Evolutionary conservation across 1,140 invertebrate genomes (phyloP).

Genomic region (Gonatopus flavifemur): DNA sequence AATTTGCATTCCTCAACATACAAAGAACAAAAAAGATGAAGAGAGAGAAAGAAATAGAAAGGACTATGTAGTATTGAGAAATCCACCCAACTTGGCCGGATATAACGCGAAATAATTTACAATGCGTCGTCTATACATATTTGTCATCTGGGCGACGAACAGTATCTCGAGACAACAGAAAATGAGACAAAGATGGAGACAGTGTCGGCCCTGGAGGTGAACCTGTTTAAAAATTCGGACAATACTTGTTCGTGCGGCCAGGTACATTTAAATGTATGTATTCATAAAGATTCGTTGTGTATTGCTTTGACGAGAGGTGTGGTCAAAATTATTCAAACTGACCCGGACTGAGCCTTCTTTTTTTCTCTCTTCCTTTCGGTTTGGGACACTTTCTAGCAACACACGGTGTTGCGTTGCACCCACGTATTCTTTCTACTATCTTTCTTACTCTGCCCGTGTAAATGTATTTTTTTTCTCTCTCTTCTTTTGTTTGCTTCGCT

Average conservation of each 20-base stretch:
- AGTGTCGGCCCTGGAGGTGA: too few species aligned
- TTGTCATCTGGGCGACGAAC: constrained; percentile 35
- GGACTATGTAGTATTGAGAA: too few species aligned
- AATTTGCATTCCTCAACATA: constrained; percentile 32
- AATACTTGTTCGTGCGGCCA: constrained; percentile 46
- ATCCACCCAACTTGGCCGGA: too few species aligned
- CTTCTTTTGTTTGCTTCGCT: constrained; percentile 6
- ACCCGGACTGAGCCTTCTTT: too few species aligned
- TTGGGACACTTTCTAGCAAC: constrained; percentile 55
- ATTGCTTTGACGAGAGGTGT: constrained; percentile 58
- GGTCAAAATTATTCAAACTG: constrained; percentile 62
- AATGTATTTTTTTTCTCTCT: too few species aligned
- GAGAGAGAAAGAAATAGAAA: too few species aligned
- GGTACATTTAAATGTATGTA: constrained; percentile 59
- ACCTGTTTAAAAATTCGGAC: constrained; percentile 46
- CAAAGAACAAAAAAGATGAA: constrained; percentile 7
- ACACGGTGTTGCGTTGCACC: constrained; percentile 42
- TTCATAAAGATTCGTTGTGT: constrained; percentile 54
- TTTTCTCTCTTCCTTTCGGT: constrained; percentile 46
- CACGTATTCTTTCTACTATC: constrained; percentile 42
- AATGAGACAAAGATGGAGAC: background rate
- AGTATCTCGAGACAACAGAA: background rate
- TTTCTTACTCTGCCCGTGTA: constrained; percentile 12
- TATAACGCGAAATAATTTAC: too few species aligned
- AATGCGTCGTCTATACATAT: constrained; percentile 26